phyloP scores from a whole-genome alignment of 2,888 invertebrate species.

The Troides oblongomaculatus region DNA sequence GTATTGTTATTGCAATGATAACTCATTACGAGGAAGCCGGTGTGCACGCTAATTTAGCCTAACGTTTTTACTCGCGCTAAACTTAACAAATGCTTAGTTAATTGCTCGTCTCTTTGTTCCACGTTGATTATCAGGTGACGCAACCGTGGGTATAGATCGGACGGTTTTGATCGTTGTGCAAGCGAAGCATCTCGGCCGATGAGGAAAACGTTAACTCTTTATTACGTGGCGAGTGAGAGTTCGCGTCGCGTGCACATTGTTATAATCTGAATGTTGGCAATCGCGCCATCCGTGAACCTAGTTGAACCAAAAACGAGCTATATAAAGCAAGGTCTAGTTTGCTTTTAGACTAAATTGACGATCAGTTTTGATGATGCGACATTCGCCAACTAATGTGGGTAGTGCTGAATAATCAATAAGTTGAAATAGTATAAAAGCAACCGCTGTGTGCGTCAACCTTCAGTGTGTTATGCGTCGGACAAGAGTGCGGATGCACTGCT shows the following conservation, averaged over 20 bases:
- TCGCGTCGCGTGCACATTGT: conserved; percentile 56
- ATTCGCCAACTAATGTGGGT: too few relatives aligned
- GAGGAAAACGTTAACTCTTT: conserved; percentile 48
- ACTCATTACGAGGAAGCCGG: conserved; percentile 74
- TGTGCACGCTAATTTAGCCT: conserved; percentile 65
- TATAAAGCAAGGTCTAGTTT: too few relatives aligned
- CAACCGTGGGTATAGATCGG: conserved; percentile 58
- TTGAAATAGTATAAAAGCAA: too few relatives aligned
- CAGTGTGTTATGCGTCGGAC: too few relatives aligned
- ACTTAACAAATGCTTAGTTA: conserved; percentile 75
- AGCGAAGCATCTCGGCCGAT: conserved; percentile 41
- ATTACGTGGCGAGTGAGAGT: conserved; percentile 45
- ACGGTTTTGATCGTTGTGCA: conserved; percentile 67
- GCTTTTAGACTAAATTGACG: too few relatives aligned
- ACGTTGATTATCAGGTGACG: conserved; percentile 63
- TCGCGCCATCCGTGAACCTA: too few relatives aligned
- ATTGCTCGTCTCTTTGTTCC: conserved; percentile 72
- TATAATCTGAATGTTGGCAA: conserved; percentile 44
- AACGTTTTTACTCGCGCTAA: conserved; percentile 63
- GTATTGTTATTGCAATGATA: conserved; percentile 73
- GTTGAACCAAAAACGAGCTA: too few relatives aligned
- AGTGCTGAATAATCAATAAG: too few relatives aligned
- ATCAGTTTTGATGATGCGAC: too few relatives aligned
- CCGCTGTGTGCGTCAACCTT: too few relatives aligned
- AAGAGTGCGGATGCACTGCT: too few relatives aligned